Evolutionary conservation across 2,888 invertebrate species (phyloP).

Genomic region (Lasioglossum figueresi): DNA sequence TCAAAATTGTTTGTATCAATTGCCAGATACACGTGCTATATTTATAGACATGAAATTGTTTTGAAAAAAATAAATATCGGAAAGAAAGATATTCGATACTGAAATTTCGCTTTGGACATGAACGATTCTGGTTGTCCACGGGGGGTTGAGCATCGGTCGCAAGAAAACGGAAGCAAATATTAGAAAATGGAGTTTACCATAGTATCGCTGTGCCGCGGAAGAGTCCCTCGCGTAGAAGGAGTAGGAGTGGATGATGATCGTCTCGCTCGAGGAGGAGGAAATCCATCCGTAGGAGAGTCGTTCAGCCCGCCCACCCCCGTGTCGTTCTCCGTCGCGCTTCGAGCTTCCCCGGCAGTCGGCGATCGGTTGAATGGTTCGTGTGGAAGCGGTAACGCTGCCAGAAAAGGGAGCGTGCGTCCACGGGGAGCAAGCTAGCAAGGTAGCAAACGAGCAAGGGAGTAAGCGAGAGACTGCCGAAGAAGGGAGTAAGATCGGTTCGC

Average conservation of each 20-base stretch:
- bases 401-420: conserved; percentile 14
- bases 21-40: not conserved
- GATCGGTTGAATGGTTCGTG: conserved; percentile 38
- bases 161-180: not conserved
- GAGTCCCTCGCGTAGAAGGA: conserved; percentile 6
- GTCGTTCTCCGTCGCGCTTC: conserved; percentile 32
- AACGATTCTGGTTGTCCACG: not conserved
- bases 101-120: no score
- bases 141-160: not conserved
- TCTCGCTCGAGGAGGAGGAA: conserved; percentile 45
- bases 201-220: not conserved
- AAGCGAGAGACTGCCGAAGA: not conserved
- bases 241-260: conserved; percentile 48
- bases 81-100: no score
- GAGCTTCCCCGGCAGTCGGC: conserved; percentile 24
- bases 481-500: conserved; percentile 48
- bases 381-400: conserved; percentile 49
- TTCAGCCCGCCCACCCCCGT: conserved; percentile 61
- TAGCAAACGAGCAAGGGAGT: not conserved
- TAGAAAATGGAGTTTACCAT: not conserved
- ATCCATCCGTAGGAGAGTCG: conserved; percentile 48
- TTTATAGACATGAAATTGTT: no score
- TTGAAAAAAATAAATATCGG: no score
- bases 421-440: not conserved
- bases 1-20: not conserved